phyloP scores from a whole-genome alignment of 2,797 vertebrate genomes.

The Macropodus opercularis region DNA sequence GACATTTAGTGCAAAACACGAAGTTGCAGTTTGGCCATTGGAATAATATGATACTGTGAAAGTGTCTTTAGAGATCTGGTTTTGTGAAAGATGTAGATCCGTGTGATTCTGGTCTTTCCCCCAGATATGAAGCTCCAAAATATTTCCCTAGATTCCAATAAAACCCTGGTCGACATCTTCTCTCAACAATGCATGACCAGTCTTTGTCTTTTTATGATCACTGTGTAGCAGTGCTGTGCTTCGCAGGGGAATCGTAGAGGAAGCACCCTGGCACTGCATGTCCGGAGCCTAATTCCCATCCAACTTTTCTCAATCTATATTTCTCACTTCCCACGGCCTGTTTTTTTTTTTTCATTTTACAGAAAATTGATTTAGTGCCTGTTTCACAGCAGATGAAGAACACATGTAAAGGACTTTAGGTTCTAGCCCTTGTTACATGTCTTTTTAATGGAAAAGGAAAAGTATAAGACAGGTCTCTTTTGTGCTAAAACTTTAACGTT shows the following conservation, averaged over 20 bases:
- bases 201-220: constrained; percentile 51
- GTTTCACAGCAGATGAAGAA: constrained; percentile 78
- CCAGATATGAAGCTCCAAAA: constrained; percentile 19
- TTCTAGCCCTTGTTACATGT: constrained; percentile 37
- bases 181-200: constrained; percentile 4
- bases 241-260: constrained; percentile 15
- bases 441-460: constrained; percentile 15
- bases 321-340: constrained; percentile 22
- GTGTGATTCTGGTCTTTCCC: constrained; percentile 25
- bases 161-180: constrained; percentile 45
- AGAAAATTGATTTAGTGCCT: constrained; percentile 50
- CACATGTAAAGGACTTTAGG: constrained; percentile 69
- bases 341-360: constrained; percentile 17
- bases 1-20: constrained; percentile 16
- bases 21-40: constrained; percentile 7
- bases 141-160: constrained; percentile 29
- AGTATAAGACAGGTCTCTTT: constrained; percentile 39
- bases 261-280: constrained; percentile 30
- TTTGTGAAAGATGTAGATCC: constrained; percentile 8
- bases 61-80: constrained; percentile 8
- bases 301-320: constrained; percentile 20
- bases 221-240: constrained; percentile 36
- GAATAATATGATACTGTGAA: constrained; percentile 2
- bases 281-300: constrained; percentile 28
- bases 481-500: constrained; percentile 29